Conservation (phyloP, 2,113 vertebrate species). For the Tachysurus fulvidraco region DNA sequence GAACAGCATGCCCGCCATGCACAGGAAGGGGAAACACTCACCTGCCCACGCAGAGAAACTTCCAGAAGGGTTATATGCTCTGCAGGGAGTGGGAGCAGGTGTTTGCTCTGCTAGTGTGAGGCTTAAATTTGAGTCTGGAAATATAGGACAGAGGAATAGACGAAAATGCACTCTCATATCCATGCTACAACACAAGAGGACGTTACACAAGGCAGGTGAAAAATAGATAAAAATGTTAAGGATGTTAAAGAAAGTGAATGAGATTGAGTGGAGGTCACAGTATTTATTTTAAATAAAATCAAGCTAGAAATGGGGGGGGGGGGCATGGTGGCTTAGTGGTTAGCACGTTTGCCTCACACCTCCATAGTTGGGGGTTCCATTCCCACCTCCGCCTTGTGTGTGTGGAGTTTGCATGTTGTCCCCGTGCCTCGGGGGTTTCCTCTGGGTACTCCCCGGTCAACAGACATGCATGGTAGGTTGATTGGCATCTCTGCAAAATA, state of each 20-base stretch:
- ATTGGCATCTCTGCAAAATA: too few species aligned
- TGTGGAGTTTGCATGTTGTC: too few species aligned
- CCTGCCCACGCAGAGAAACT: conserved; percentile 38
- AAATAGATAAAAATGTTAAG: background rate
- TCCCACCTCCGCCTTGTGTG: too few species aligned
- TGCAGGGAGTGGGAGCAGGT: conserved; percentile 38
- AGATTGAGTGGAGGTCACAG: too few species aligned
- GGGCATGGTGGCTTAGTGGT: too few species aligned
- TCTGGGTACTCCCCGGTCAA: too few species aligned
- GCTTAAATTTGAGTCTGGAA: conserved; percentile 17
- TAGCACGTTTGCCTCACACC: too few species aligned
- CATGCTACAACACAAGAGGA: background rate
- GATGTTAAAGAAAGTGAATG: background rate
- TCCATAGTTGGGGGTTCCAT: too few species aligned
- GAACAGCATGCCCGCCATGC: conserved; percentile 24
- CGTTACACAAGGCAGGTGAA: background rate
- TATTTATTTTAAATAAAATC: too few species aligned
- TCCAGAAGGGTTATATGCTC: conserved; percentile 36
- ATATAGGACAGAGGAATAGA: conserved; percentile 23
- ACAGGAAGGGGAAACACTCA: conserved; percentile 44
- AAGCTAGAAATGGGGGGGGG: too few species aligned
- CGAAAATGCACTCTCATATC: background rate
- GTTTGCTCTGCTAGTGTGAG: conserved; percentile 33
- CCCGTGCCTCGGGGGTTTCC: too few species aligned
- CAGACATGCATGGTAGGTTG: too few species aligned